These are phyloP conservation scores for Vanessa cardui DNA, from an alignment of 2,888 invertebrate genomes.

Conservation along the genomic window DNA sequence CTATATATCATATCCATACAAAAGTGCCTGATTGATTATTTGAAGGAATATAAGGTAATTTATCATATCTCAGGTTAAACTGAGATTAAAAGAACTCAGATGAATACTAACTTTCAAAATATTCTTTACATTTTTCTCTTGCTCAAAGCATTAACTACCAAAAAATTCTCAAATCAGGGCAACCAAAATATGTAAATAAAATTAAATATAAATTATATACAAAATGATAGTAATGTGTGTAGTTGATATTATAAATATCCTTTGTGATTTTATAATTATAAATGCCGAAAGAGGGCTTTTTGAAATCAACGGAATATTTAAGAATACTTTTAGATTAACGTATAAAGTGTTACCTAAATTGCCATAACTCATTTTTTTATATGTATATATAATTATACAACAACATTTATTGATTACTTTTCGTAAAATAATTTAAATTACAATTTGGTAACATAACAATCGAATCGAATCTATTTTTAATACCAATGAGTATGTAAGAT, in stretches of 20 bases:
- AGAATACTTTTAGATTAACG: constrained; percentile 12
- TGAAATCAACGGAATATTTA: constrained; percentile 2
- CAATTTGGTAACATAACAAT: neutral
- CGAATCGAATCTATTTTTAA: constrained; percentile 3
- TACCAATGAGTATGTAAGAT: constrained; percentile 1
- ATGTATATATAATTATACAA: neutral
- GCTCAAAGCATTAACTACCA: constrained; percentile 23
- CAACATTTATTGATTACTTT: constrained; percentile 1
- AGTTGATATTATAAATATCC: constrained; percentile 21
- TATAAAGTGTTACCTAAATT: constrained; percentile 25
- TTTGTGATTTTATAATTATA: constrained; percentile 10
- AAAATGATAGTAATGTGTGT: constrained; percentile 15
- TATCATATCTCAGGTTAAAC: constrained; percentile 67
- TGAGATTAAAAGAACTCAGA: constrained; percentile 54
- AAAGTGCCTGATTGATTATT: constrained; percentile 53
- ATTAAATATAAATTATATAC: constrained; percentile 9
- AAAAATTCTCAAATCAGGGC: neutral
- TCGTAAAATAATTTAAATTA: neutral
- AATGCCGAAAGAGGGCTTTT: constrained; percentile 8
- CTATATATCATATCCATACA: constrained; percentile 28
- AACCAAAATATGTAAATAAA: constrained; percentile 18
- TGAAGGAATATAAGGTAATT: constrained; percentile 41
- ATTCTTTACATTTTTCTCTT: constrained; percentile 14
- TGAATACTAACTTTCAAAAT: neutral
- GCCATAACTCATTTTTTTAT: constrained; percentile 24